Base-by-base conservation (phyloP, 2,113 vertebrate genomes). In the Gymnocephalus cernua region DNA sequence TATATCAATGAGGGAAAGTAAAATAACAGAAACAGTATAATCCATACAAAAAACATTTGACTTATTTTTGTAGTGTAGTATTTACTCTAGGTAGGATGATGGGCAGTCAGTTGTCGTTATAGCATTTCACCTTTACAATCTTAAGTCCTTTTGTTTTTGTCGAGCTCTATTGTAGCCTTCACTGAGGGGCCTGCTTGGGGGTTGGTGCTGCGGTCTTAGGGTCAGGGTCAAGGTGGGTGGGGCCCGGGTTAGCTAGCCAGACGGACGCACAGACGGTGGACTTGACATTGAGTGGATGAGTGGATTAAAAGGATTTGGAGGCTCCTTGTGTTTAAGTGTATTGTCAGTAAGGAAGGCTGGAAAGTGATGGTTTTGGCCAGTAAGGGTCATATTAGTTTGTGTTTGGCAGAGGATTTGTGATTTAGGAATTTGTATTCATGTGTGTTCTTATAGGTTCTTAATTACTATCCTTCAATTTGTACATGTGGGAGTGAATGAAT, bases 201-300 rank as follows among this genome's bases (percentile, higher is more conserved):
- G 76, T 54, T 65, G 78, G 50, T n/a, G 35, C n/a, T 19, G n/a
- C 1, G 23, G 80, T 72, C 61, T 70, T 66, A 3, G 83, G 87
- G 93, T 93, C 90, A 84, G 87, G 93, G 89, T 94, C 92, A 91
- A 72, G 76, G 89, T 90, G 90, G 91, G 90, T n/a, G 90, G 81
- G 88, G 90, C 88, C 38, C 38, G 74, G 88, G 84, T 85, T 82
- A 86, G 84, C 69, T 59, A 81, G 89, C 83, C 92, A 94, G 93
- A 93, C 90, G 86, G 90, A 90, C 82, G 82, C 82, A 64, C 91
- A 93, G 91, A 92, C 91, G 88, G 89, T 85, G 92, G 93, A 92
- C 92, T 93, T 94, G 93, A 93, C 92, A 89, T 94, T 93, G 90
- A 93, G 86, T 81, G 89, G 80, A 89, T 87, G 86, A 92, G 87